Base-by-base conservation (phyloP, 2,797 vertebrate species). In the Denticeps clupeoides region DNA sequence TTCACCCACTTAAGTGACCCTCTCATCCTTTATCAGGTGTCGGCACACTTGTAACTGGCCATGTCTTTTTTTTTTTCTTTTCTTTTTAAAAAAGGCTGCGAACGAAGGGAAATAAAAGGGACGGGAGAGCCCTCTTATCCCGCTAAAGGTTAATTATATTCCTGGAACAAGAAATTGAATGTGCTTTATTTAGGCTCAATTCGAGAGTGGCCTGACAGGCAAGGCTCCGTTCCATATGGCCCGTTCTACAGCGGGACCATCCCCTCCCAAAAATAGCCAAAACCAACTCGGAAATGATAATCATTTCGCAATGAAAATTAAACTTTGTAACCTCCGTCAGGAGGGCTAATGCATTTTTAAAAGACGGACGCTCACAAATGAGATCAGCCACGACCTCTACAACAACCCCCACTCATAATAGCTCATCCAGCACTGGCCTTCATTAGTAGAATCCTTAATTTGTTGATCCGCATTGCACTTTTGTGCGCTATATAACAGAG, bases 61-160 rank as follows among this genome's bases (percentile, higher is more conserved):
- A 35, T 53, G 59, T 55, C 56, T 60, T 51, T 45, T 59, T 54
- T 58, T 58, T 60, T n/a, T n/a, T n/a, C n/a, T n/a, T n/a, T n/a
- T n/a, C n/a, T n/a, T n/a, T n/a, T n/a, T n/a, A n/a, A n/a, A n/a
- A n/a, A n/a, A n/a, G n/a, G n/a, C n/a, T n/a, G n/a, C n/a, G n/a
- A n/a, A n/a, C n/a, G n/a, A 60, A 60, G 16, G 15, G 16, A 21
- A 10, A 40, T 31, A 52, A 49, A 47, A 41, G 47, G 49, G 47
- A 38, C n/a, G 57, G 43, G 52, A 52, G 47, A 48, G 18, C n/a
- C 41, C 53, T 63, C 55, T 60, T 53, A 41, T 63, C 56, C 51
- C 29, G 37, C 51, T 49, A 56, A 51, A 60, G 65, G 65, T 60
- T 68, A 63, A 68, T 68, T 60, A 63, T 58, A 58, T 59, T 60